These are phyloP conservation scores for Procavia capensis DNA, from an alignment of 2,113 vertebrate species.

Conservation along the genomic window DNA sequence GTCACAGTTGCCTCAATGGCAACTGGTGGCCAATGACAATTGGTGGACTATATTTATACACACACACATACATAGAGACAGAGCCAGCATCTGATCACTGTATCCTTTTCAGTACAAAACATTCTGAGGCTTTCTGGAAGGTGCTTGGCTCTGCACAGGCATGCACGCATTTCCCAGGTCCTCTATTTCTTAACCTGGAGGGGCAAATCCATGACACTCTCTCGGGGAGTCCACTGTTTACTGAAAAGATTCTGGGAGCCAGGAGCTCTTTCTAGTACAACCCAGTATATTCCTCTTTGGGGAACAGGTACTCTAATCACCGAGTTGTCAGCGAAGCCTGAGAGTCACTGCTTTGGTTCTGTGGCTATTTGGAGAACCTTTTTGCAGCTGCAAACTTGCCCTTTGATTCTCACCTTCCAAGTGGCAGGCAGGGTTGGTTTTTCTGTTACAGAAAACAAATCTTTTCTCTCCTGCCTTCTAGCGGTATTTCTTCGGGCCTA, in stretches of 20 bases:
- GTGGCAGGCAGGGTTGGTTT: neutral
- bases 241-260: neutral
- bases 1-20: no score
- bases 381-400: slow-evolving; percentile 36
- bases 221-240: neutral
- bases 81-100: neutral
- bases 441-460: neutral
- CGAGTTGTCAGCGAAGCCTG: neutral
- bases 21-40: no score
- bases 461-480: neutral
- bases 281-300: neutral
- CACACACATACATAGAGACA: no score
- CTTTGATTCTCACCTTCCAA: neutral
- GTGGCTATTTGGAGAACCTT: slow-evolving; percentile 37
- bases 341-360: slow-evolving; percentile 35
- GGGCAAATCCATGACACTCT: neutral
- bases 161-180: neutral
- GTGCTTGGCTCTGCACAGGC: neutral
- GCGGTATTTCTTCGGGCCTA: slow-evolving; percentile 32
- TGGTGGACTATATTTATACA: no score
- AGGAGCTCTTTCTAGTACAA: neutral
- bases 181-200: neutral
- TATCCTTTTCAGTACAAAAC: neutral
- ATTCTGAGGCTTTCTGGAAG: slow-evolving; percentile 12
- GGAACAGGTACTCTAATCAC: slow-evolving; percentile 36